phyloP scores from a whole-genome alignment of 2,797 vertebrate genomes.

The Varecia variegata region DNA sequence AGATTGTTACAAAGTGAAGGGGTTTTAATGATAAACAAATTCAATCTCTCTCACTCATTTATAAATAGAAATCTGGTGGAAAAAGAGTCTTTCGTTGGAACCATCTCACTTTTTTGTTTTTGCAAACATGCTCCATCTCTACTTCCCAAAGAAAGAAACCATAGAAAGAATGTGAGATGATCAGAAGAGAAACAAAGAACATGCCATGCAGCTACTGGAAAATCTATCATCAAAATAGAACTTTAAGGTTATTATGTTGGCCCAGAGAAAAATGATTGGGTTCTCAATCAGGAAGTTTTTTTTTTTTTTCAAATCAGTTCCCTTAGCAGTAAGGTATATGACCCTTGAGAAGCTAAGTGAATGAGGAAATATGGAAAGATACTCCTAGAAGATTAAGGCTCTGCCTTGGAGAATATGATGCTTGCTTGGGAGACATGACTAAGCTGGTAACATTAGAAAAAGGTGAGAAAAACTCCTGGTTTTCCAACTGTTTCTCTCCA shows the following conservation, averaged over 20 bases:
- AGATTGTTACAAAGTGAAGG: background rate
- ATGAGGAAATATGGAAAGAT: background rate
- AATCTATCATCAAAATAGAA: background rate
- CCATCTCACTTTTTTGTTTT: background rate
- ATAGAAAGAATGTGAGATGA: background rate
- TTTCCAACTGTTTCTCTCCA: slow-evolving; percentile 20
- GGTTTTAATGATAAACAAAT: slow-evolving; percentile 14
- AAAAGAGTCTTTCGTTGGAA: background rate
- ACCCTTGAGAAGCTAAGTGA: background rate
- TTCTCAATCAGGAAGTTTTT: background rate
- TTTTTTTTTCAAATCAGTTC: background rate
- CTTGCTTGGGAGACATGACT: background rate
- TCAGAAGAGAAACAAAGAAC: slow-evolving; percentile 12
- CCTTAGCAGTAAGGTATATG: background rate
- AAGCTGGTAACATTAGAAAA: background rate
- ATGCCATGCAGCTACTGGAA: background rate
- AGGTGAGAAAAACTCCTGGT: background rate
- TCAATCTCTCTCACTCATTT: background rate
- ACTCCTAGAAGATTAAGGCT: background rate
- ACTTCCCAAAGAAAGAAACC: slow-evolving; percentile 17
- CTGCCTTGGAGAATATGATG: background rate
- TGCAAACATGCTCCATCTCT: background rate
- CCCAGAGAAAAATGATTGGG: background rate
- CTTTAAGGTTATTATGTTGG: background rate
- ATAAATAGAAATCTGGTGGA: background rate